Evolutionary conservation across 2,113 vertebrate genomes (phyloP), one percentile per base, ranked within the genome.

Genomic region (Corvus moneduloides): DNA sequence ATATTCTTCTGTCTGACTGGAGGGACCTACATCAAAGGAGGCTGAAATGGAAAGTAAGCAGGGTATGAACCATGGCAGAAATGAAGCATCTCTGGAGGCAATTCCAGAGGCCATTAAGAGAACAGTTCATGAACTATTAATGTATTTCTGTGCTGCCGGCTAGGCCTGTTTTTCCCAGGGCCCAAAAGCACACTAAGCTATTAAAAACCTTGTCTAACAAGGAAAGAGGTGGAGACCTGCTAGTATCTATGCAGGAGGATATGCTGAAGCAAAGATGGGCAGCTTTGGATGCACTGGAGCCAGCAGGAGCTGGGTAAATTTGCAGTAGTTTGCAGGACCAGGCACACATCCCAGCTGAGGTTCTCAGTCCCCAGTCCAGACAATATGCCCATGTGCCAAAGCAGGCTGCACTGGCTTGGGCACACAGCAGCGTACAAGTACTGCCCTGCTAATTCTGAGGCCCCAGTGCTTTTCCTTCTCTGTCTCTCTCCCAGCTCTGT

Each of bases 91-190:
- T 95, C 80, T 84, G 72, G 59, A 94, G 64, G 89, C 80, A 84
- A 1, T 92, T 89, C 76, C 46, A 58, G 73, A 94, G 41, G 32
- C 67, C 72, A 69, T 84, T 92, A 96, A 72, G 68, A 90, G 68
- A 88, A 41, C 72, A 69, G 83, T 92, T 94, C 80, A 80, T 92
- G 72, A 95, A 84, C 86, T 83, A 88, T 68, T 94, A 78, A 92
- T 86, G 58, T n/a, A 20, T 27, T 73, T 83, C 55, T 79, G 21
- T n/a, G 44, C 93, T 92, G 68, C 83, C 63, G 86, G 86, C 67
- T 67, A 92, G 71, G 44, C 54, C 44, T 83, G 21, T 52, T 82
- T 92, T 83, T 92, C 67, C 54, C 83, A 88, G 72, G 86, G 83
- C 79, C 63, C 48, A 77, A 73, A 94, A 94, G 58, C 58, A 61